These are phyloP conservation scores for Tiliacea citrago DNA, from an alignment of 2,888 invertebrate genomes.

Conservation along the genomic window DNA sequence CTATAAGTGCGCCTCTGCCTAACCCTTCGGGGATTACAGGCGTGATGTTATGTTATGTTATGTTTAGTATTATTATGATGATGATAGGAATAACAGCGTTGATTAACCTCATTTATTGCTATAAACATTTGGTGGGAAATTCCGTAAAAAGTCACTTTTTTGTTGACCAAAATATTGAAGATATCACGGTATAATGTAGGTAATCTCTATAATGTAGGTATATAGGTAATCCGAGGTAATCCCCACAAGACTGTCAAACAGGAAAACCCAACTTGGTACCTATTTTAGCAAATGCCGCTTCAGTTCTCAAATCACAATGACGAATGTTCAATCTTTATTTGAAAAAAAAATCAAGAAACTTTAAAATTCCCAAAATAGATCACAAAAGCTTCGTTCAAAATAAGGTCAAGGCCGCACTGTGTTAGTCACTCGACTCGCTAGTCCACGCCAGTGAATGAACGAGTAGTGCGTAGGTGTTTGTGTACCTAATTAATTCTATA, in stretches of 20 bases:
- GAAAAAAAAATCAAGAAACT: not conserved
- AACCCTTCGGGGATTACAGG: too few species aligned
- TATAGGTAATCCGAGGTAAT: too few species aligned
- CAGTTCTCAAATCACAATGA: too few species aligned
- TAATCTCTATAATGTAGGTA: not conserved
- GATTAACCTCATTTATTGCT: constrained; percentile 23
- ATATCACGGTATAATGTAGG: not conserved
- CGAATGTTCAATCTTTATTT: not conserved
- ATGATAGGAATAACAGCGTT: not conserved
- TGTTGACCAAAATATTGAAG: constrained; percentile 1
- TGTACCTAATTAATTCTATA: constrained; percentile 58
- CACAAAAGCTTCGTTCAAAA: constrained; percentile 43
- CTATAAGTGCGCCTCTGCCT: too few species aligned
- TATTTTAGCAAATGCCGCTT: not conserved
- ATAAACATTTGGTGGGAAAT: constrained; percentile 25
- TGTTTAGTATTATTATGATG: constrained; percentile 10
- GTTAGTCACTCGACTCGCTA: constrained; percentile 44
- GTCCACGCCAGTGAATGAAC: constrained; percentile 54
- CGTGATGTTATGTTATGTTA: too few species aligned
- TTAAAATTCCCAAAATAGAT: constrained; percentile 31
- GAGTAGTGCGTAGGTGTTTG: constrained; percentile 52
- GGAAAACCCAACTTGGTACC: constrained; percentile 12
- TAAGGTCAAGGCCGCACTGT: constrained; percentile 52
- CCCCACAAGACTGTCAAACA: not conserved
- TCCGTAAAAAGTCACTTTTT: constrained; percentile 5